phyloP scores from a whole-genome alignment of 2,888 invertebrate species.

The Mythimna pallens region DNA sequence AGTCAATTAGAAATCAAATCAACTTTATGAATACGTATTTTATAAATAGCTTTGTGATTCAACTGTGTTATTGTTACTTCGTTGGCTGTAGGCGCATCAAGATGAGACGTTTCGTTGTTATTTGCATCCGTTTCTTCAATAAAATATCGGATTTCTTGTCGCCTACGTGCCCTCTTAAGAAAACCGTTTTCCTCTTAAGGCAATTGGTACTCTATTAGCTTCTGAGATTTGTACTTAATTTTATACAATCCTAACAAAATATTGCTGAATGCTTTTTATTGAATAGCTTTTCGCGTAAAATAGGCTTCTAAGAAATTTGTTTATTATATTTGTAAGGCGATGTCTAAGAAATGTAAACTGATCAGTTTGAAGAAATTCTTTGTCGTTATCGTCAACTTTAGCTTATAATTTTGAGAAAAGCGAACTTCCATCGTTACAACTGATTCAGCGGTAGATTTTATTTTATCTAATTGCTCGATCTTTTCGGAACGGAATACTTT shows the following conservation, averaged over 20 bases:
- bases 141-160: slow-evolving; percentile 50
- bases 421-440: slow-evolving; percentile 38
- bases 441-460: slow-evolving; percentile 10
- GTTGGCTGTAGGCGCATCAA: slow-evolving; percentile 24
- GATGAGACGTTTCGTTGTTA: slow-evolving; percentile 12
- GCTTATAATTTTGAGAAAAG: slow-evolving; percentile 54
- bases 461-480: slow-evolving; percentile 24
- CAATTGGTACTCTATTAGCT: slow-evolving; percentile 30
- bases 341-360: slow-evolving; percentile 1
- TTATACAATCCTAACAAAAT: slow-evolving; percentile 20
- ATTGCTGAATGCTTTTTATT: slow-evolving; percentile 7
- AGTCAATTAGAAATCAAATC: slow-evolving; percentile 36
- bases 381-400: slow-evolving; percentile 64
- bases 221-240: slow-evolving; percentile 33
- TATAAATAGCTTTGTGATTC: slow-evolving; percentile 24
- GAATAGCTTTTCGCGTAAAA: slow-evolving; percentile 8
- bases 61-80: background rate
- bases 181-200: slow-evolving; percentile 16
- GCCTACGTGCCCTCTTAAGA: slow-evolving; percentile 47
- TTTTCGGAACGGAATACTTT: background rate
- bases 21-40: slow-evolving; percentile 19
- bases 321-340: background rate
- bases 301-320: background rate
- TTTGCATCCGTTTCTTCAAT: slow-evolving; percentile 46
- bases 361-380: slow-evolving; percentile 60